Conservation (phyloP, 2,797 vertebrate genomes). For the Cirrhinus mrigala region DNA sequence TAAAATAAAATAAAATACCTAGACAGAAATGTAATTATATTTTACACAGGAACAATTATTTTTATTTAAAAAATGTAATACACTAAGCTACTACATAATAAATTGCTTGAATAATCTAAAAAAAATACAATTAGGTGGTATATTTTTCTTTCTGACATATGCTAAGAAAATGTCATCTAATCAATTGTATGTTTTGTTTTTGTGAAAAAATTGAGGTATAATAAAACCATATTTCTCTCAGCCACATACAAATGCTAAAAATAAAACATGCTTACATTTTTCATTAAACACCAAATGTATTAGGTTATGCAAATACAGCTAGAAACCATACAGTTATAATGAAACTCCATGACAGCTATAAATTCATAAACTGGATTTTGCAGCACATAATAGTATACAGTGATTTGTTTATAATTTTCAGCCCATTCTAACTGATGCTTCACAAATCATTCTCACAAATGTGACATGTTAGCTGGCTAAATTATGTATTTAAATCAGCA, state of each 20-base stretch:
- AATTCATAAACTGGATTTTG: not conserved
- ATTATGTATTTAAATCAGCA: slow-evolving; percentile 13
- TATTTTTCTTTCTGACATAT: not conserved
- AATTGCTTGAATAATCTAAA: not conserved
- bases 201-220: not conserved
- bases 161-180: not conserved
- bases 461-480: slow-evolving; percentile 3
- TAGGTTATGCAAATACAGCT: slow-evolving; percentile 21
- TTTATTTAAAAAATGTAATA: not conserved
- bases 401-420: slow-evolving; percentile 6
- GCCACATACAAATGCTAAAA: not conserved
- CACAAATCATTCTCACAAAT: slow-evolving; percentile 11
- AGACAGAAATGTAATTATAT: not conserved
- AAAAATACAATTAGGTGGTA: no score
- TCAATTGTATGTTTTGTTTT: not conserved
- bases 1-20: not conserved
- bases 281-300: slow-evolving; percentile 17
- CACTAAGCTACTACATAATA: not conserved
- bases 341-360: slow-evolving; percentile 8
- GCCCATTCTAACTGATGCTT: not conserved
- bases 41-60: not conserved
- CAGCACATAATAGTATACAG: slow-evolving; percentile 1
- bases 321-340: slow-evolving; percentile 14
- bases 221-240: not conserved
- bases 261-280: not conserved